Evolutionary conservation across 1,140 invertebrate genomes (phyloP).

Genomic region (Nautilus pompilius): DNA sequence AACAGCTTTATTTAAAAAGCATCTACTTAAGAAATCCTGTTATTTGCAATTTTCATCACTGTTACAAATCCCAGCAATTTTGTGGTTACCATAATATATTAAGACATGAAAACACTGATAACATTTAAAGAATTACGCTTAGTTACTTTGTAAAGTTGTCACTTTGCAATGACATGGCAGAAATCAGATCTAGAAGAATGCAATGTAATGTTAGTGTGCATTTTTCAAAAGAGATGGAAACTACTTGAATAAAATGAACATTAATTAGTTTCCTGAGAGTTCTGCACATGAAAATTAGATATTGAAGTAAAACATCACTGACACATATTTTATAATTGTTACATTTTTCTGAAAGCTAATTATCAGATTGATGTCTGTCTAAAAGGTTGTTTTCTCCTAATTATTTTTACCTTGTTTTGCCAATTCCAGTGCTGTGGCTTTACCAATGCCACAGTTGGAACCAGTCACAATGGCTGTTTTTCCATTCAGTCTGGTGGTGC

Average conservation of each 20-base stretch:
- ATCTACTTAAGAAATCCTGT: too few relatives aligned
- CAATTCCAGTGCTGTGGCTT: slow-evolving; percentile 68
- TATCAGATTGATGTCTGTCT: neutral
- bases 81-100: too few relatives aligned
- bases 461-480: slow-evolving; percentile 71
- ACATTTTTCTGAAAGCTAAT: neutral
- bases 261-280: neutral
- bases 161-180: neutral
- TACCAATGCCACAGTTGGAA: slow-evolving; percentile 80
- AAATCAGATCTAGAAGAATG: too few relatives aligned
- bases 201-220: slow-evolving; percentile 2
- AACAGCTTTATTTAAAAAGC: too few relatives aligned
- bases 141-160: neutral
- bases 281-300: neutral
- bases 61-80: too few relatives aligned
- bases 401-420: slow-evolving; percentile 56
- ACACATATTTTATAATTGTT: neutral
- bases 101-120: too few relatives aligned
- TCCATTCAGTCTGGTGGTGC: slow-evolving; percentile 32
- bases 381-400: too few relatives aligned
- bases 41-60: too few relatives aligned
- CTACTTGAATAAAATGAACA: neutral
- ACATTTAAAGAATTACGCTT: too few relatives aligned
- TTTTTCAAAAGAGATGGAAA: neutral
- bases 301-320: neutral